Evolutionary conservation across 1,140 invertebrate species (phyloP).

Genomic region (Drosophila orena): DNA sequence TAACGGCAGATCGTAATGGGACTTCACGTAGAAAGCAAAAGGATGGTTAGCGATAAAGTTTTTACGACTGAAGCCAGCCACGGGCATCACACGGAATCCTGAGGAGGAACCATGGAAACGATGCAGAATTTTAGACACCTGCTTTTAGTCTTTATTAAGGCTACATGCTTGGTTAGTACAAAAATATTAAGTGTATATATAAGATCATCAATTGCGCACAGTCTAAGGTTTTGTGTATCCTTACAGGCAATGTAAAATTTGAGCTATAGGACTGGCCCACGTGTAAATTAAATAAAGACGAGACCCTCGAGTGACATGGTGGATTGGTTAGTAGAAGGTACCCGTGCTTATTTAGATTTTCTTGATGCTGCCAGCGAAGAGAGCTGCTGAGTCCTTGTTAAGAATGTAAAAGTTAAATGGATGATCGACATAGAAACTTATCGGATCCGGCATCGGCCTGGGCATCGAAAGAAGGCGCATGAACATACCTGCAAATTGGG

Average conservation of each 20-base stretch:
- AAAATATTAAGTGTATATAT: conserved; percentile 24
- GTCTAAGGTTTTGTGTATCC: conserved; percentile 17
- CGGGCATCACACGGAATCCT: conserved; percentile 66
- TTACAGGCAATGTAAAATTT: conserved; percentile 31
- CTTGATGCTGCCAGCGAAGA: conserved; percentile 48
- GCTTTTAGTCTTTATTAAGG: conserved; percentile 17
- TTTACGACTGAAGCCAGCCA: conserved; percentile 45
- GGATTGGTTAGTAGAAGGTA: conserved; percentile 10
- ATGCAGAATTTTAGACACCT: neutral
- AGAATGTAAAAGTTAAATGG: conserved; percentile 55
- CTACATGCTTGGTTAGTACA: conserved; percentile 51
- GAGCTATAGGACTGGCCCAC: conserved; percentile 2
- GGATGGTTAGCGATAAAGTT: conserved; percentile 59
- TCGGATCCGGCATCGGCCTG: conserved; percentile 47
- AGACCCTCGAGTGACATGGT: neutral
- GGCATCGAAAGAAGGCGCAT: conserved; percentile 53
- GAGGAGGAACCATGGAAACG: conserved; percentile 16
- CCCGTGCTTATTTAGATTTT: conserved; percentile 23
- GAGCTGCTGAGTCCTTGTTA: conserved; percentile 19
- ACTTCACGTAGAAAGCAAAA: conserved; percentile 57
- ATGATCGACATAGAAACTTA: conserved; percentile 38
- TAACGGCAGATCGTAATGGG: conserved; percentile 35
- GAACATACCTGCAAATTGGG: conserved; percentile 35
- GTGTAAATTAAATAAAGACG: neutral
- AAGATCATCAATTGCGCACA: conserved; percentile 29